Base-by-base conservation (phyloP, 2,113 vertebrate genomes). In the Silurus asotus region DNA sequence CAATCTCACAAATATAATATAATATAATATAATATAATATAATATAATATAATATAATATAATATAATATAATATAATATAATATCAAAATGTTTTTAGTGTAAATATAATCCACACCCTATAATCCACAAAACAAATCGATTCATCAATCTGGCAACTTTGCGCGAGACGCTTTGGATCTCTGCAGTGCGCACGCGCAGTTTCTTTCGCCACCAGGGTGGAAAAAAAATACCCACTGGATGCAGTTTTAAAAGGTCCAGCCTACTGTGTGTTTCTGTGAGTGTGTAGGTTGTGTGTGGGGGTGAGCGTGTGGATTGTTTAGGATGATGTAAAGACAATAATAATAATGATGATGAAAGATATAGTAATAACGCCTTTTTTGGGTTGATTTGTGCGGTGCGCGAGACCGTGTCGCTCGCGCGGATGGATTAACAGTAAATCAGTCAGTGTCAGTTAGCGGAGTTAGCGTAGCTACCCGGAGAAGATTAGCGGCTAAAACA, bases 131-230 rank as follows among this genome's bases (percentile, higher is more conserved):
- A 37, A 37, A 37, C 37, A 37, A 37, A 37, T 37, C 37, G 37
- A 37, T 37, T 37, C 37, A 37, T n/a, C 37, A 82, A 82, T 28
- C 64, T 69, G 81, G 81, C 81, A 82, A 82, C 81, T 49, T 2
- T 15, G 10, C 5, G 25, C 58, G n/a, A 7, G 61, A 19, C 8
- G 59, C 11, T 3, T 6, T 13, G 37, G 53, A 19, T n/a, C 3
- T 23, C 10, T 51, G 45, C 48, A 82, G 62, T 64, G 76, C 62
- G 83, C 83, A 77, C 48, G 84, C 84, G 83, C 61, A 56, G 62
- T 56, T 8, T 69, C 48, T 51, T 25, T 37, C 5, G 17, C 51
- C 62, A 55, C 56, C 75, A 4, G 64, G 25, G 62, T 25, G 62
- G 23, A n/a, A 74, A 20, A 20, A n/a, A 76, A 53, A 51, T 1